Evolutionary conservation across 2,797 vertebrate genomes (phyloP), one percentile per base, ranked within the genome.

Genomic region (Smutsia gigantea): DNA sequence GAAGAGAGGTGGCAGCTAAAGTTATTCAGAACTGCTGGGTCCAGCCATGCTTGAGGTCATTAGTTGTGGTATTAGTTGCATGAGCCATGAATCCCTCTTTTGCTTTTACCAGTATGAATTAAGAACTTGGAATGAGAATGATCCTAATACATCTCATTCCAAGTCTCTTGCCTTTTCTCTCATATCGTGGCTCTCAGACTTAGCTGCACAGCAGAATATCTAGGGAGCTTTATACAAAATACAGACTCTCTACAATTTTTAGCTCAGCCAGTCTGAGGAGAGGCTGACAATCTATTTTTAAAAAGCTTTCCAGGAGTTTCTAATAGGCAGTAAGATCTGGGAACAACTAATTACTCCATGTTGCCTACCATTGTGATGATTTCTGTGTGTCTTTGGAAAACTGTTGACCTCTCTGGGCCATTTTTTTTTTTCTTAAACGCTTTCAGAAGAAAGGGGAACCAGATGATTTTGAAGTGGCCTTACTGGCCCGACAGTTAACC

Each of bases 311-410:
- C 90, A 63, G 27, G 17, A 85, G 27, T 78, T 96, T 86, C 78
- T 71, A 57, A 51, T 17, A 46, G 55, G 55, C 5, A 87, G 71
- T 69, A 81, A 14, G 4, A 37, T 49, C 46, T n/a, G 23, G 39
- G 31, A 75, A 64, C 10, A 61, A n/a, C 18, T 29, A 31, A 82
- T 63, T 53, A n/a, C 5, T 29, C 19, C 21, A 7, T 29, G 72
- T 42, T 93, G 4, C 31, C 57, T 66, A 25, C 49, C 51, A 64
- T 21, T 14, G 9, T 25, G 51, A 88, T 79, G n/a, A 23, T 37
- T 81, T n/a, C 64, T 87, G 29, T 46, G 71, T 92, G 77, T 94
- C 31, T 55, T 81, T 69, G 31, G 72, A 46, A 84, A 87, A 75
- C 13, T 9, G 19, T 23, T 87, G 68, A 61, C 39, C 19, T 69